Conservation (phyloP, 2,113 vertebrate genomes). For the Hiodon alosoides region DNA sequence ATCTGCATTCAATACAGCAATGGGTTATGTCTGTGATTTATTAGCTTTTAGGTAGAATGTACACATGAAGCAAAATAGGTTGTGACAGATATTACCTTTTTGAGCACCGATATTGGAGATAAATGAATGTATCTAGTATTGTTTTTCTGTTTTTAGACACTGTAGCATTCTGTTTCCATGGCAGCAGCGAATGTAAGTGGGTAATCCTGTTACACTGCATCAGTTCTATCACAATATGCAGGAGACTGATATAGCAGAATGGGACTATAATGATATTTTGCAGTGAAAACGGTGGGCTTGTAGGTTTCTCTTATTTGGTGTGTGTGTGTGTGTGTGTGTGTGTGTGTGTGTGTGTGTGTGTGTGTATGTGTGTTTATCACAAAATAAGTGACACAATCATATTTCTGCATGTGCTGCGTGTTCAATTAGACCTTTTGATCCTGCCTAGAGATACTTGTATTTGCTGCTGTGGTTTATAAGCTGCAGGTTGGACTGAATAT, state of each 20-base stretch:
- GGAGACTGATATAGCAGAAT: conserved; percentile 6
- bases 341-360: not conserved
- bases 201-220: conserved; percentile 25
- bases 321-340: not conserved
- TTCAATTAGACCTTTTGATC: conserved; percentile 4
- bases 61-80: conserved; percentile 12
- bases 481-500: not conserved
- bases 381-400: too few relatives aligned
- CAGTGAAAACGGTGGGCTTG: not conserved
- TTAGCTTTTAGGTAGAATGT: conserved; percentile 3
- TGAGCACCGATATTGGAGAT: not conserved
- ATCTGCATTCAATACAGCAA: not conserved
- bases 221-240: conserved; percentile 5
- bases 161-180: conserved; percentile 36
- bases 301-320: not conserved
- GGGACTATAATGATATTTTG: conserved; percentile 7
- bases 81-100: conserved; percentile 15
- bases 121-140: conserved; percentile 23
- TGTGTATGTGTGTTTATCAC: not conserved
- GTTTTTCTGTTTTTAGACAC: conserved; percentile 34
- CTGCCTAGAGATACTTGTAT: not conserved
- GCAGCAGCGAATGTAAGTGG: conserved; percentile 25
- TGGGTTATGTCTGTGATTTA: not conserved
- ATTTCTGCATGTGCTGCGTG: too few relatives aligned
- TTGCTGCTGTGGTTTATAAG: not conserved